Evolutionary conservation across 2,888 invertebrate genomes (phyloP).

Genomic region (Coenonympha glycerion): DNA sequence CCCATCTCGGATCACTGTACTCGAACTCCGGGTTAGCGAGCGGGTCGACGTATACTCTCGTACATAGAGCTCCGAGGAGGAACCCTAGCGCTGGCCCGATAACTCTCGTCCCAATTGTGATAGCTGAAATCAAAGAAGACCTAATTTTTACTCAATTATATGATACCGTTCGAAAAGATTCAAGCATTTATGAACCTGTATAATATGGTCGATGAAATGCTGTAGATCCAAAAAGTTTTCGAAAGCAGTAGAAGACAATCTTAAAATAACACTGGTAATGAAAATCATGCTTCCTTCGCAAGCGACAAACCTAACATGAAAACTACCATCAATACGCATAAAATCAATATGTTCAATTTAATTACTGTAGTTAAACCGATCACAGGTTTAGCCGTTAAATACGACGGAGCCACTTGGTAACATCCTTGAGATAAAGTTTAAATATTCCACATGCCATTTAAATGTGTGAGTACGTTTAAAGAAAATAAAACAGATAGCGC

Average conservation of each 20-base stretch:
- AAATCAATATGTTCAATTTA: background rate
- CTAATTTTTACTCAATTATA: constrained; percentile 12
- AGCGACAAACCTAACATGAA: background rate
- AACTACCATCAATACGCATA: background rate
- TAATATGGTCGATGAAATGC: background rate
- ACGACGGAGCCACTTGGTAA: background rate
- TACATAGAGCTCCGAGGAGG: constrained; percentile 91
- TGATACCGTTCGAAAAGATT: background rate
- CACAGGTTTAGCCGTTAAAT: background rate
- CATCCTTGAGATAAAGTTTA: background rate
- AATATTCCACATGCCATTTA: background rate
- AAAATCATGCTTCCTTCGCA: no score
- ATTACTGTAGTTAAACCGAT: background rate
- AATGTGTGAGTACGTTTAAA: background rate
- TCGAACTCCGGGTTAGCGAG: constrained; percentile 83
- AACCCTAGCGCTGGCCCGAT: constrained; percentile 94
- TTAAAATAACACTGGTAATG: no score
- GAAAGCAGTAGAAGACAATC: no score
- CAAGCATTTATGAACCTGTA: background rate
- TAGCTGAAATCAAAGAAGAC: constrained; percentile 76
- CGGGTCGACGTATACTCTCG: constrained; percentile 89
- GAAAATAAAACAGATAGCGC: background rate
- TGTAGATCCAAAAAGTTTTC: no score
- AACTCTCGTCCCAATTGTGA: constrained; percentile 93
- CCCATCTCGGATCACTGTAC: constrained; percentile 90